A percentile compares a stretch with the other conserved stretches of the same genome.
Conservation (phyloP, 2,888 invertebrate genomes). For the Helleia helle region DNA sequence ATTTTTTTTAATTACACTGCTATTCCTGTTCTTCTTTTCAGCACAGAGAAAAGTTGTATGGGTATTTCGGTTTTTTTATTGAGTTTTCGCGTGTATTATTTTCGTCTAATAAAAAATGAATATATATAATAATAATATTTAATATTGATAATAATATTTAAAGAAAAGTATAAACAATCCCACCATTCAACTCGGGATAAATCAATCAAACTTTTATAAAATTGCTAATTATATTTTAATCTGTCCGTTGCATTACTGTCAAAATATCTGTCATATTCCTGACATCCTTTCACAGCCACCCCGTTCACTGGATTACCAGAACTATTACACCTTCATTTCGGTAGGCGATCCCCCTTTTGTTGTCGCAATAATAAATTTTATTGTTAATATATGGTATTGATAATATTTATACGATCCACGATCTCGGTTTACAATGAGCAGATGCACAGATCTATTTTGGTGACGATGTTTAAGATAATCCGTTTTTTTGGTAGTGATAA, state of each 20-base stretch:
- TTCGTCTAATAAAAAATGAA: too few species aligned
- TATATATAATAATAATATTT: too few species aligned
- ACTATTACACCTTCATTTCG: slow-evolving; percentile 73
- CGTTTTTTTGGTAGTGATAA: too few species aligned
- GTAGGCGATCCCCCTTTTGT: slow-evolving; percentile 58
- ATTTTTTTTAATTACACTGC: too few species aligned
- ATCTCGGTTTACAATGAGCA: slow-evolving; percentile 49
- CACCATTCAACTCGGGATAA: slow-evolving; percentile 9
- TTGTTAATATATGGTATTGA: slow-evolving; percentile 58
- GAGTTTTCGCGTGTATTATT: too few species aligned
- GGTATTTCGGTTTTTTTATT: too few species aligned
- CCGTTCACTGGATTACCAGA: slow-evolving; percentile 61
- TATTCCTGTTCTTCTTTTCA: too few species aligned
- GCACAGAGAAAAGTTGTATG: too few species aligned
- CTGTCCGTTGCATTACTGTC: slow-evolving; percentile 59
- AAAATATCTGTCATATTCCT: slow-evolving; percentile 71
- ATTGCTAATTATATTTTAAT: slow-evolving; percentile 19
- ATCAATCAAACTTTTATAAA: slow-evolving; percentile 7
- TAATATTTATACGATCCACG: slow-evolving; percentile 58
- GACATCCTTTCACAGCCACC: slow-evolving; percentile 69
- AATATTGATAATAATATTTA: too few species aligned
- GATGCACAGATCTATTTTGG: too few species aligned
- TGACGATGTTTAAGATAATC: too few species aligned
- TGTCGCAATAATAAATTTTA: slow-evolving; percentile 47
- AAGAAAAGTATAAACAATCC: slow-evolving; percentile 29